These are phyloP conservation scores for Ciconia stormi DNA, from an alignment of 2,113 vertebrate species.

Conservation along the genomic window DNA sequence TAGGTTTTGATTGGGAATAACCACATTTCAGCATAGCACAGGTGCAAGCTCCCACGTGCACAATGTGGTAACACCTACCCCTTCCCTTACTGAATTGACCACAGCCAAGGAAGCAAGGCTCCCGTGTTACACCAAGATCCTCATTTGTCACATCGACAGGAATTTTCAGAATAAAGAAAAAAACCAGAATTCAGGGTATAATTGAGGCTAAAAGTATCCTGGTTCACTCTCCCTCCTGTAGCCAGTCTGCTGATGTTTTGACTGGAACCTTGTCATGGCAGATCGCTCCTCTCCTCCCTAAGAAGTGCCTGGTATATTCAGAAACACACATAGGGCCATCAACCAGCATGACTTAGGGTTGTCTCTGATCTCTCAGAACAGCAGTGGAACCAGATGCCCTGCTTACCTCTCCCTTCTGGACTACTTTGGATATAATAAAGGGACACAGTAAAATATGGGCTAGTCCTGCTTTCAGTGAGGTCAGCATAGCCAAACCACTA, in stretches of 20 bases:
- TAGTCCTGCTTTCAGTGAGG: not conserved
- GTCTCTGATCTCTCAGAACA: not conserved
- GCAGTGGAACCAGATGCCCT: not conserved
- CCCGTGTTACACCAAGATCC: not conserved
- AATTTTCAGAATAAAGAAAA: not conserved
- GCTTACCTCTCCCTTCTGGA: not conserved
- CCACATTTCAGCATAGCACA: not conserved
- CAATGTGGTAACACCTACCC: not conserved
- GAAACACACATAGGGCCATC: not conserved
- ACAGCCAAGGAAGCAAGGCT: not conserved
- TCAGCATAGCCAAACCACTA: not conserved
- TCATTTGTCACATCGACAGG: not conserved
- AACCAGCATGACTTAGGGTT: not conserved
- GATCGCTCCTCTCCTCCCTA: not conserved
- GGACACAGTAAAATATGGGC: not conserved
- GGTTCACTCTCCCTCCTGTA: not conserved
- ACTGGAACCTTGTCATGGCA: not conserved
- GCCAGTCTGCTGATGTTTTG: not conserved
- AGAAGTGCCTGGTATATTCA: not conserved
- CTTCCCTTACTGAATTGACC: not conserved
- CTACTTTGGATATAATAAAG: not conserved
- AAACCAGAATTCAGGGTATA: not conserved
- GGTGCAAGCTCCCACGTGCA: not conserved
- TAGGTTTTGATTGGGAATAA: not conserved
- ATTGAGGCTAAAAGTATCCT: not conserved